Base-by-base conservation (phyloP, 2,888 invertebrate genomes). In the Himalopsyche tibetana region DNA sequence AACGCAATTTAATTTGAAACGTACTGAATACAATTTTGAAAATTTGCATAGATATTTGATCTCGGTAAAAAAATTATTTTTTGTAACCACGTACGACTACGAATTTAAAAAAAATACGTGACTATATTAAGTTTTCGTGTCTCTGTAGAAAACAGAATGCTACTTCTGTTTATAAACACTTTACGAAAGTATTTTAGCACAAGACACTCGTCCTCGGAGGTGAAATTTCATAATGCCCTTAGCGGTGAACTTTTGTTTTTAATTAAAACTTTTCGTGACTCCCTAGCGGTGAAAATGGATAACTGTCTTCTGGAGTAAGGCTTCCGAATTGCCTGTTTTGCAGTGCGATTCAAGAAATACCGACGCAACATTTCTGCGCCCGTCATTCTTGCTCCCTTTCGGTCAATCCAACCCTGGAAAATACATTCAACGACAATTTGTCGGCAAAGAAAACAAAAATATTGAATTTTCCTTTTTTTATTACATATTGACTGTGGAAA, bases 231-330 rank as follows among this genome's bases (percentile, higher is more conserved):
- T 63, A 63, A 19, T 63, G 63, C 63, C 63, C 63, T 63, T 19
- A 63, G 28, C 63, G 63, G 63, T 63, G 63, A 63, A 63, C 19
- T 63, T 63, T 63, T 63, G 63, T 63, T 63, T 63, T 63, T 63
- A 63, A 63, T 63, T 63, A 63, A 63, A 63, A 63, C 12, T 63
- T 63, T 63, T n/a, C 63, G 19, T 63, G 28, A 28, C 19, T 63
- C 63, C 63, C 63, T 63, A 11, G 63, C 63, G 28, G 28, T 28
- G 63, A 63, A 28, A 63, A 63, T 63, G 63, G 63, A 63, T 63
- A 28, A 63, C 63, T 63, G 63, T 63, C 63, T 63, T 63, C 19
- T 28, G 19, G 63, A 15, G 28, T 11, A 15, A 63, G 63, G 63
- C 63, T 63, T 63, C 19, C 63, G 63, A 63, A 63, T 63, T 28